Percentiles rank a stretch among this genome's conserved stretches.
Conservation (phyloP, 53 echinoderm and acorn worm species). For the Glandiceps talaboti region DNA sequence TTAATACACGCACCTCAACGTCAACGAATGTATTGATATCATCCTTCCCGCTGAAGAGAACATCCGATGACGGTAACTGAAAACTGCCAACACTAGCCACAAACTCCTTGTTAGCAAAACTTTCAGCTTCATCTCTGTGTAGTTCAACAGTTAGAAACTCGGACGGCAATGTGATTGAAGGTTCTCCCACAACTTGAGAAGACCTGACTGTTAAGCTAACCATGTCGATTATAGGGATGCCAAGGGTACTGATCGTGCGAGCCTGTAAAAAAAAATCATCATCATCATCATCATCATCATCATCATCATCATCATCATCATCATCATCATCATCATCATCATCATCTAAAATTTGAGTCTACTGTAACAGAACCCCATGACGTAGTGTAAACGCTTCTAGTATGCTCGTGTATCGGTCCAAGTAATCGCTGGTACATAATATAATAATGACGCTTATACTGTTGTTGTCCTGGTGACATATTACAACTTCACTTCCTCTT, state of each 20-base stretch:
- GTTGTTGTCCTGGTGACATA: no score
- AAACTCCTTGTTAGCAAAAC: constrained; percentile 6
- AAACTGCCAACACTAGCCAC: constrained; percentile 12
- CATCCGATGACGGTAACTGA: constrained; percentile 16
- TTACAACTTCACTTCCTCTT: no score
- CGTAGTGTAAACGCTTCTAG: no score
- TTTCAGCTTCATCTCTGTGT: constrained; percentile 20
- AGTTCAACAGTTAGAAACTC: constrained; percentile 25
- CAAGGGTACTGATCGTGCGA: constrained; percentile 21
- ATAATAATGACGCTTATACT: no score
- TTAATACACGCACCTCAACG: neutral
- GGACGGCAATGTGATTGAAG: constrained; percentile 17
- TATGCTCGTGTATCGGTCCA: no score
- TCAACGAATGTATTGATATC: neutral
- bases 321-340: no score
- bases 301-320: no score
- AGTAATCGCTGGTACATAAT: no score
- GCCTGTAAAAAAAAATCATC: constrained; percentile 22
- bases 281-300: no score
- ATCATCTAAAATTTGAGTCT: no score
- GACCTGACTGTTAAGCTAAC: constrained; percentile 13
- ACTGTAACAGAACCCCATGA: no score
- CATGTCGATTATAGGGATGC: constrained; percentile 9
- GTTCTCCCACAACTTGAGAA: constrained; percentile 25
- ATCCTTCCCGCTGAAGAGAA: constrained; percentile 28